Base-by-base conservation (phyloP, 2,113 vertebrate species). In the Prionailurus viverrinus region DNA sequence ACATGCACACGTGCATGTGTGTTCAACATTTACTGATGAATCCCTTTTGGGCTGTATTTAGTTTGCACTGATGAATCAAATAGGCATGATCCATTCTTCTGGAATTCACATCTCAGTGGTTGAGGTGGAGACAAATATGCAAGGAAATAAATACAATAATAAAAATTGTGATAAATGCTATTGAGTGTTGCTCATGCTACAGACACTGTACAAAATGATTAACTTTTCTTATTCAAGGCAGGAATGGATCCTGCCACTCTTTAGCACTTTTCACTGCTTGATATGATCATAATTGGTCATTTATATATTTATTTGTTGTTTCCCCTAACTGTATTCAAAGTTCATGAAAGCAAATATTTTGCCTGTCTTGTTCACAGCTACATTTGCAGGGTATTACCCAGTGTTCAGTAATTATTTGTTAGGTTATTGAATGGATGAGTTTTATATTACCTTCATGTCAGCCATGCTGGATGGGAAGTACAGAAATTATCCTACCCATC, bases 61-160 rank as follows among this genome's bases (percentile, higher is more conserved):
- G 33, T 94, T 71, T 71, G 39, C 66, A 19, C 61, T 97, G 66
- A 53, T 71, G 7, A 94, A 94, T 94, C 36, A 71, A 93, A 86
- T 1, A 73, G 7, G 95, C 7, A 23, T 23, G 4, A 48, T 23
- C 14, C 82, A 10, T 80, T 81, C 39, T 87, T 55, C 29, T 89
- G 4, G 21, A 84, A 95, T 85, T 97, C 36, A 69, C 10, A 78
- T 61, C 23, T 82, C 23, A 93, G 51, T 89, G 11, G 5, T 9
- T 85, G 27, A 97, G 27, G 61, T 15, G 29, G 48, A 11, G n/a
- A 63, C n/a, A 91, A 61, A 84, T 80, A 63, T 74, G 10, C 55
- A 94, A 74, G 6, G n/a, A 83, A 93, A 71, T 5, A 90, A 94
- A 96, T 84, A 27, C 1, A 85, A 74, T 31, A 73, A 63, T 92